These are phyloP conservation scores for Andrena marginata DNA, from an alignment of 2,888 invertebrate species.

Conservation along the genomic window DNA sequence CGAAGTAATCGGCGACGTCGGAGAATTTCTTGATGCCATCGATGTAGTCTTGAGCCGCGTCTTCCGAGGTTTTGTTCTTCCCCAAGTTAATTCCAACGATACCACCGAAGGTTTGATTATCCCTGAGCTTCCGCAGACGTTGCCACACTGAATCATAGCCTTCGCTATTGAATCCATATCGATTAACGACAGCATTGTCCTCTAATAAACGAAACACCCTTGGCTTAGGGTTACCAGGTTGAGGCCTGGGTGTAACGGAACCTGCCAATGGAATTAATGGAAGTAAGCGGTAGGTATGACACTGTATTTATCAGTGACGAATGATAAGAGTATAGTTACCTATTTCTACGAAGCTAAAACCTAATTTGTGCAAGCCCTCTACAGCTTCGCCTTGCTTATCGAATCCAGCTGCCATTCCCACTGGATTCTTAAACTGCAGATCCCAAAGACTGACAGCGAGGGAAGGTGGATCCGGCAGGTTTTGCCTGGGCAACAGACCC, in stretches of 20 bases:
- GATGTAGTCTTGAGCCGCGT: conserved; percentile 93
- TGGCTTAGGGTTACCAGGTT: conserved; percentile 96
- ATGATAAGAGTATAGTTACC: conserved; percentile 86
- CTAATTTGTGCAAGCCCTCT: conserved; percentile 91
- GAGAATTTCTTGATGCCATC: conserved; percentile 94
- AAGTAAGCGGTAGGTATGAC: neutral
- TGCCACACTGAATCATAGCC: conserved; percentile 92
- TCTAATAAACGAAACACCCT: conserved; percentile 95
- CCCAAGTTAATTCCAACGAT: conserved; percentile 97
- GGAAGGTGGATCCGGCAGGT: conserved; percentile 87
- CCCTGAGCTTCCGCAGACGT: conserved; percentile 88
- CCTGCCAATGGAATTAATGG: conserved; percentile 67
- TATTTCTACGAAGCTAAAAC: conserved; percentile 98
- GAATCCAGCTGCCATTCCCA: conserved; percentile 99
- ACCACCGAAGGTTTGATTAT: conserved; percentile 86
- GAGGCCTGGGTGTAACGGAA: conserved; percentile 97
- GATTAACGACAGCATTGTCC: conserved; percentile 96
- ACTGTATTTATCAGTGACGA: neutral
- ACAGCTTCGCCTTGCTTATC: conserved; percentile 98
- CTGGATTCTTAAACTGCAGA: conserved; percentile 92
- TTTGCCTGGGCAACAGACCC: conserved; percentile 89
- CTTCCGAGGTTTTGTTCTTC: conserved; percentile 94
- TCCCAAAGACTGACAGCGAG: conserved; percentile 91
- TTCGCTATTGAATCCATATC: conserved; percentile 98
- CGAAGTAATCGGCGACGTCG: conserved; percentile 96